Percentiles rank a stretch among this genome's conserved stretches.
phyloP scores from a whole-genome alignment of 2,113 vertebrate genomes.

The Pycnonotus jocosus region DNA sequence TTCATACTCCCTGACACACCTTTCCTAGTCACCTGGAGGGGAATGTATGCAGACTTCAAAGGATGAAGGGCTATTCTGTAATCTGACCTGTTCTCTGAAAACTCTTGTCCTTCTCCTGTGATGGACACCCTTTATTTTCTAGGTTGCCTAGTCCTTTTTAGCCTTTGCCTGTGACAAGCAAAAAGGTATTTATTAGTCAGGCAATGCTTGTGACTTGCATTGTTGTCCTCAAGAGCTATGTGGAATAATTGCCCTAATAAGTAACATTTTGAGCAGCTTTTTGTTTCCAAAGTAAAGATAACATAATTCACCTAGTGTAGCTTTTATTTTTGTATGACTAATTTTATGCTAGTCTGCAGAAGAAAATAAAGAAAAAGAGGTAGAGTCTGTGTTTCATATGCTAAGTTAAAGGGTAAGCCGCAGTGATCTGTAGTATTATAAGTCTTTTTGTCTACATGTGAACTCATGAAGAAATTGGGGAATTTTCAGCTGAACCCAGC shows the following conservation, averaged over 20 bases:
- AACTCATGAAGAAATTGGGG: neutral
- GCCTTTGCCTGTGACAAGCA: neutral
- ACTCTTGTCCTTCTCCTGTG: neutral
- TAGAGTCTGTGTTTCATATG: neutral
- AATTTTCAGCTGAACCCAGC: neutral
- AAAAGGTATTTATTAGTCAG: neutral
- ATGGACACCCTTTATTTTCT: neutral
- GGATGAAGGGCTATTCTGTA: neutral
- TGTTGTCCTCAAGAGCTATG: neutral
- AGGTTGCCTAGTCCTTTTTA: neutral
- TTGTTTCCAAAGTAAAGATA: slow-evolving; percentile 26
- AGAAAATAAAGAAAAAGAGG: neutral
- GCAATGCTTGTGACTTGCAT: neutral
- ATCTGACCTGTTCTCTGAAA: neutral
- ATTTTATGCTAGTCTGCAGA: neutral
- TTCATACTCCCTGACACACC: neutral
- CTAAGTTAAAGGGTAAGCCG: neutral
- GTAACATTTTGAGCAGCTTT: slow-evolving; percentile 5
- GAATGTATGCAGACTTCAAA: neutral
- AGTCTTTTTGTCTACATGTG: neutral
- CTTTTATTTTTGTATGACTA: slow-evolving; percentile 19
- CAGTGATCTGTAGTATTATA: neutral
- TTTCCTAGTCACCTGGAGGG: neutral
- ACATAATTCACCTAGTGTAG: neutral
- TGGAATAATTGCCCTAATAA: neutral